Conservation (phyloP, 2,888 invertebrate species). For the Iselma pallidipennis region DNA sequence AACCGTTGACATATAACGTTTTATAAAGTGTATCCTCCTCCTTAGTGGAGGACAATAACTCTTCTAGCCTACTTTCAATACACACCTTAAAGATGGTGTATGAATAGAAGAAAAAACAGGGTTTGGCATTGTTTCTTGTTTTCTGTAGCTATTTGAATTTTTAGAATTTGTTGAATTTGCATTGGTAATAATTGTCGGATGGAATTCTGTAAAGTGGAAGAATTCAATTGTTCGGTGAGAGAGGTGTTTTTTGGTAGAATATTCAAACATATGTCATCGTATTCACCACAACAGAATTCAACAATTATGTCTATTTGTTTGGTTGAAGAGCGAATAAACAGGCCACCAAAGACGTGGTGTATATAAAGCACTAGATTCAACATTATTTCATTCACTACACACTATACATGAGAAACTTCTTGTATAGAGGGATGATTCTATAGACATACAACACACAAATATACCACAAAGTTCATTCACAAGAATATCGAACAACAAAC, state of each 20-base stretch:
- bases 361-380: conserved; percentile 29
- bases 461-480: conserved; percentile 14
- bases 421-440: no score
- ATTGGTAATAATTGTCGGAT: not conserved
- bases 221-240: not conserved
- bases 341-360: conserved; percentile 34
- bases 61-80: conserved; percentile 29
- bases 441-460: no score
- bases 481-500: not conserved
- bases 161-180: not conserved
- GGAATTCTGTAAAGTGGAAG: not conserved
- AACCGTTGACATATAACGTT: conserved; percentile 34
- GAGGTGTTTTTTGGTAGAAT: not conserved
- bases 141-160: not conserved
- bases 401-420: no score
- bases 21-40: conserved; percentile 32
- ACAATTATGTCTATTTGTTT: conserved; percentile 34
- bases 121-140: conserved; percentile 18
- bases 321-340: conserved; percentile 32
- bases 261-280: conserved; percentile 30
- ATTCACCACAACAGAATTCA: conserved; percentile 25
- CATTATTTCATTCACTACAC: conserved; percentile 17
- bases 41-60: conserved; percentile 27
- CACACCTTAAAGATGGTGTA: conserved; percentile 35
- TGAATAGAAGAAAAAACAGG: conserved; percentile 13